Evolutionary conservation across 1,140 invertebrate species (phyloP), one percentile per base, ranked within the genome.

Genomic region (Dendroctonus valens): DNA sequence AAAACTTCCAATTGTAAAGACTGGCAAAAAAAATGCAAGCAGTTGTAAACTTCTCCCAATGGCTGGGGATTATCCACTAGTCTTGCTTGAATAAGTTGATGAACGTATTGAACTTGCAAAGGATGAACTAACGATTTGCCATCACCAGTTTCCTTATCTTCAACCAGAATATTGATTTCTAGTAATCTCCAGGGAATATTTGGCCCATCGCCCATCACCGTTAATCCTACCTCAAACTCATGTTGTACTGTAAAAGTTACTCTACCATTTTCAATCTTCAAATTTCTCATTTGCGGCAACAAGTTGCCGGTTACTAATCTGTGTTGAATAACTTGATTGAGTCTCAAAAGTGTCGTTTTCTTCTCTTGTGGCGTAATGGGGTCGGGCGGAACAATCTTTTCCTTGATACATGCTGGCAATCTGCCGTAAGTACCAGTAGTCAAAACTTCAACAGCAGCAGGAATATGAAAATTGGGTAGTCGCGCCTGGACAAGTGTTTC

Each of bases 401-500:
- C 92, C 80, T 83, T 84, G 52, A 99, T 97, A 71, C 96, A 97
- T 12, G 93, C 86, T 4, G 97, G 97, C 55, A 99, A 81, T 15
- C 96, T 84, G 60, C 92, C 91, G 72, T 93, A 95, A 9, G 91
- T 91, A 37, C 96, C 96, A 15, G 95, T 91, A 0, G 96, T 99
- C 7, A 99, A 81, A n/a, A 99, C 96, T 84, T 99, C 97, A 15
- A 99, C 93, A 52, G 97, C 97, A 71, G 95, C 94, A 15, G 96
- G 95, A 74, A 99, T 91, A 77, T 99, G 96, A 78, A 99, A 99
- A 81, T 96, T 96, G 4, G 96, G 97, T 65, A 98, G 82, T 75
- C 84, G 87, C 5, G 96, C 96, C 80, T 96, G 90, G 14, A 97
- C 94, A 48, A 99, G 82, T 14, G 96, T 99, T 80, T 98, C 96